A percentile compares a stretch with the other conserved stretches of the same genome.
These are phyloP conservation scores for Chelidonichthys spinosus DNA, from an alignment of 2,797 vertebrate species.

Conservation along the genomic window DNA sequence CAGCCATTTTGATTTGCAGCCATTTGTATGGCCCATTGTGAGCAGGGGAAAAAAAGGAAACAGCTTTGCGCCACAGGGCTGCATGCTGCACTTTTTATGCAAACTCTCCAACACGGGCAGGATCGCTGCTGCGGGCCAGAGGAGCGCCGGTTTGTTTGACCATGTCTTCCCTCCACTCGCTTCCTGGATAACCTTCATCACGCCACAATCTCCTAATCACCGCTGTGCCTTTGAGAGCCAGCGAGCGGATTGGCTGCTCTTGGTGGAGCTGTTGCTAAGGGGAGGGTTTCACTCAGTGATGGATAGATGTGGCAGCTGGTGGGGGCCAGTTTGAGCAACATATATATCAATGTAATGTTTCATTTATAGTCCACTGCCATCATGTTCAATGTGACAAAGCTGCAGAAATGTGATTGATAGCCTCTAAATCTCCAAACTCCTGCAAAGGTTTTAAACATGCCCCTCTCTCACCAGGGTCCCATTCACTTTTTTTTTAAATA, in stretches of 20 bases:
- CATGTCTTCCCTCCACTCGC: conserved; percentile 31
- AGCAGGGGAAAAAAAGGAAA: conserved; percentile 33
- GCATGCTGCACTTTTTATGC: conserved; percentile 40
- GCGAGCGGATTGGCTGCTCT: conserved; percentile 70
- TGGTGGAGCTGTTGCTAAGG: conserved; percentile 81
- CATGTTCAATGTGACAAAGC: neutral
- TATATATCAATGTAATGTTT: conserved; percentile 30
- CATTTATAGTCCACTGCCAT: neutral
- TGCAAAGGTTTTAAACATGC: conserved; percentile 6
- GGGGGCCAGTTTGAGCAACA: conserved; percentile 34
- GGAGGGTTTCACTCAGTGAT: conserved; percentile 59
- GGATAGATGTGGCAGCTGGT: conserved; percentile 42
- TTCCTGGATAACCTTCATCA: conserved; percentile 59
- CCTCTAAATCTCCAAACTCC: neutral
- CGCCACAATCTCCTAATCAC: conserved; percentile 65
- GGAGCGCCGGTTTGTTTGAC: conserved; percentile 37
- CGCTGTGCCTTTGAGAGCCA: conserved; percentile 43
- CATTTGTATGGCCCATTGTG: conserved; percentile 65
- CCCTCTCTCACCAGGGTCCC: neutral
- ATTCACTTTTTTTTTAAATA: neutral
- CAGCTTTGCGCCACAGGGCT: conserved; percentile 34
- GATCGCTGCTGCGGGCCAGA: conserved; percentile 23
- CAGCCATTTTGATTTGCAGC: conserved; percentile 73
- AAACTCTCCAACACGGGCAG: conserved; percentile 42
- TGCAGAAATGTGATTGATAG: neutral